A percentile compares a stretch with the other conserved stretches of the same genome.
Evolutionary conservation across 2,888 invertebrate species (phyloP).

Genomic region (Leucozona laternaria): DNA sequence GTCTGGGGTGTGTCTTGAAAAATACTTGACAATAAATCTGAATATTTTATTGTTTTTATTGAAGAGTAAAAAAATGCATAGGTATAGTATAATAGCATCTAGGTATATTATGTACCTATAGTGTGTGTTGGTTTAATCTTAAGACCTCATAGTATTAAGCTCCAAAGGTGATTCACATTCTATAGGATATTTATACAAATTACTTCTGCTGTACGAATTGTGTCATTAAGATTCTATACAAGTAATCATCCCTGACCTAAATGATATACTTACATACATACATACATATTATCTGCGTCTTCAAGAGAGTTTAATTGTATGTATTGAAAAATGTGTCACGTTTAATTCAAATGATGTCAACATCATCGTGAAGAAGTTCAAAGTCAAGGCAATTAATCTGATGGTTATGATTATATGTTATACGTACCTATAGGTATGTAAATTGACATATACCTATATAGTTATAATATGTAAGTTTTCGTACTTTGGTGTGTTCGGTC

Average conservation of each 20-base stretch:
- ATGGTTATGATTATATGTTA: neutral
- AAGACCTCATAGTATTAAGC: neutral
- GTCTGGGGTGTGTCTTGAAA: neutral
- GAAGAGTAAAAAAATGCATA: neutral
- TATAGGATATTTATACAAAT: neutral
- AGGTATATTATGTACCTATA: too few species aligned
- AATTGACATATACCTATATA: too few species aligned
- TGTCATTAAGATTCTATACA: slow-evolving; percentile 29
- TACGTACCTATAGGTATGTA: neutral
- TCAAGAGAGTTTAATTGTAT: too few species aligned
- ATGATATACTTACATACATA: neutral
- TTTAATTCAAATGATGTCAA: slow-evolving; percentile 27
- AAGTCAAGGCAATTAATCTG: slow-evolving; percentile 25
- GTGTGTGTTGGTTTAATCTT: neutral
- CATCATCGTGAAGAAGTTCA: slow-evolving; percentile 22
- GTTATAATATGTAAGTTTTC: neutral
- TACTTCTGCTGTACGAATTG: neutral
- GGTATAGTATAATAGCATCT: neutral
- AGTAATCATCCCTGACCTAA: slow-evolving; percentile 22
- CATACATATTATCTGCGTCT: too few species aligned
- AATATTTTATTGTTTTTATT: neutral
- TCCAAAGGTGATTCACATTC: neutral
- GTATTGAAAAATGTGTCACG: slow-evolving; percentile 16
- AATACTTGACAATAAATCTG: neutral
- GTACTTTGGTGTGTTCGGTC: neutral